Conservation (phyloP, 2,797 vertebrate species). For the Coluber constrictor region DNA sequence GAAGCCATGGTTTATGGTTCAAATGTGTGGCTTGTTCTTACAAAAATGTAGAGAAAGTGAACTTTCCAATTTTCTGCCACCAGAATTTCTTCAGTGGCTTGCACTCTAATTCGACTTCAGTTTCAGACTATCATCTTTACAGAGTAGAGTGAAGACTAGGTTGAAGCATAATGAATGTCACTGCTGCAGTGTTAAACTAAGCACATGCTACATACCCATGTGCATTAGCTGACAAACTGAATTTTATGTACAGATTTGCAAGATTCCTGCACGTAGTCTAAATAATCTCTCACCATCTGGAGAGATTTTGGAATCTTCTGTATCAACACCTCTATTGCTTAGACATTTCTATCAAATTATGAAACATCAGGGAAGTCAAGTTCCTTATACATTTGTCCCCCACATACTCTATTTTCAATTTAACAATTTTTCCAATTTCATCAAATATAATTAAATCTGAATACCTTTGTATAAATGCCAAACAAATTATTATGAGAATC, state of each 20-base stretch:
- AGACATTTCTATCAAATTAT: background rate
- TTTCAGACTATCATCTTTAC: background rate
- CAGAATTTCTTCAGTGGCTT: background rate
- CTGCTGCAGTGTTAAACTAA: background rate
- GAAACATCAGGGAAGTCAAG: background rate
- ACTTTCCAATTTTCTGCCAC: background rate
- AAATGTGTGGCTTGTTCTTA: background rate
- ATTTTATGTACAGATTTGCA: background rate
- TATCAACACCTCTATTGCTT: background rate
- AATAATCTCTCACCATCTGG: background rate
- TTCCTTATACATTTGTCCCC: background rate
- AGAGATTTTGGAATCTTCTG: background rate
- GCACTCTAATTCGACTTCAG: background rate
- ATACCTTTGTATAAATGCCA: background rate
- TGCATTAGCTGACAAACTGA: background rate
- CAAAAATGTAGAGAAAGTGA: background rate
- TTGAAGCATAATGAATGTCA: background rate
- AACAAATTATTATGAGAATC: background rate
- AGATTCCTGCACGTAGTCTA: background rate
- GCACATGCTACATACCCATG: background rate
- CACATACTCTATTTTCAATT: background rate
- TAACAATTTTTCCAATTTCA: background rate
- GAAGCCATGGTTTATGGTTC: accelerated
- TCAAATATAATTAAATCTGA: background rate
- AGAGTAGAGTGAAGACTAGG: background rate